phyloP scores from a whole-genome alignment of 1,140 invertebrate species.

The Sitophilus oryzae region DNA sequence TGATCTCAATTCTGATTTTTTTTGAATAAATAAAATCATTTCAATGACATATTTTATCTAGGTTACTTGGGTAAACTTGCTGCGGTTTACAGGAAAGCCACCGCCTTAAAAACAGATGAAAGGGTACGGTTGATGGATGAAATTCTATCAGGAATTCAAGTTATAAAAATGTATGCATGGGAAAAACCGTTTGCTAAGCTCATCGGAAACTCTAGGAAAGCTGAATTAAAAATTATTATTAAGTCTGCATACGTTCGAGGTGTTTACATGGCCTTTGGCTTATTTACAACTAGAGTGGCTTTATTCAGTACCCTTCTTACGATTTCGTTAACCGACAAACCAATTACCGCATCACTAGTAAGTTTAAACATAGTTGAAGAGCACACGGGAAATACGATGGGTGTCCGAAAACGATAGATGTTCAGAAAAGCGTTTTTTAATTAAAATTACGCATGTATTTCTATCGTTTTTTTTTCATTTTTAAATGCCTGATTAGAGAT shows the following conservation, averaged over 20 bases:
- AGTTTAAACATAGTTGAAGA: slow-evolving; percentile 2
- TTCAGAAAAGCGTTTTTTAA: too few relatives aligned
- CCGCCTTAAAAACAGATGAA: slow-evolving; percentile 65
- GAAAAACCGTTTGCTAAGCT: slow-evolving; percentile 63
- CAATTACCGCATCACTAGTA: slow-evolving; percentile 54
- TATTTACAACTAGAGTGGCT: slow-evolving; percentile 63
- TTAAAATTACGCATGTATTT: too few relatives aligned
- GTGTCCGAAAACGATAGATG: too few relatives aligned
- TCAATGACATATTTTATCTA: too few relatives aligned
- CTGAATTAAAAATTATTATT: slow-evolving; percentile 56
- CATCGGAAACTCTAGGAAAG: slow-evolving; percentile 52
- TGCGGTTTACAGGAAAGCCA: slow-evolving; percentile 56
- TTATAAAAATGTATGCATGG: slow-evolving; percentile 82
- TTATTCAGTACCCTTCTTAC: slow-evolving; percentile 59
- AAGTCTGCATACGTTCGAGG: slow-evolving; percentile 65
- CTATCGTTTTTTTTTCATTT: too few relatives aligned
- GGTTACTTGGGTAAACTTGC: slow-evolving; percentile 59
- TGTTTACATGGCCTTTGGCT: slow-evolving; percentile 65
- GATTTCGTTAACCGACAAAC: slow-evolving; percentile 50
- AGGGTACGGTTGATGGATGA: slow-evolving; percentile 74
- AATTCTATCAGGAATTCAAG: slow-evolving; percentile 62
- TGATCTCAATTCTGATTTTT: too few relatives aligned
- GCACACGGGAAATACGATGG: neutral
- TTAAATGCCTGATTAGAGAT: too few relatives aligned
- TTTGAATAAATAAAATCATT: too few relatives aligned